Percentiles rank a stretch among this genome's conserved stretches.
Conservation (phyloP, 1,140 invertebrate species). For the Megathymus violae region DNA sequence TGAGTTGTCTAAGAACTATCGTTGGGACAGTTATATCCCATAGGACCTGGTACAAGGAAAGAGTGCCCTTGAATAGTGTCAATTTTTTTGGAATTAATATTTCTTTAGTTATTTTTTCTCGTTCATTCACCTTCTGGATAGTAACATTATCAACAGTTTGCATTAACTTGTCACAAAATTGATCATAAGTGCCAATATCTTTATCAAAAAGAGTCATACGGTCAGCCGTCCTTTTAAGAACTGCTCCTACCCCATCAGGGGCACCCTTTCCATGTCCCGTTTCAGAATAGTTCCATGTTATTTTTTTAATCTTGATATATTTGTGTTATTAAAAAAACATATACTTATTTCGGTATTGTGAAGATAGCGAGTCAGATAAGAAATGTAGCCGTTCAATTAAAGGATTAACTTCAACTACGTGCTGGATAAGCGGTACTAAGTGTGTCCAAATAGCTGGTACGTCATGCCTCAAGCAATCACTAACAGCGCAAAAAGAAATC, state of each 20-base stretch:
- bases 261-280: constrained; percentile 34
- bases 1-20: not conserved
- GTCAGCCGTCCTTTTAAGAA: constrained; percentile 29
- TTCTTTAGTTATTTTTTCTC: not conserved
- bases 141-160: not conserved
- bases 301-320: constrained; percentile 12
- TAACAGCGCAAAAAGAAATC: constrained; percentile 30
- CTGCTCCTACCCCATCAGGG: constrained; percentile 27
- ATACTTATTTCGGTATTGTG: constrained; percentile 45
- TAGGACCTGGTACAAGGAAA: constrained; percentile 8
- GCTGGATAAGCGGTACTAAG: constrained; percentile 33
- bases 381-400: constrained; percentile 39
- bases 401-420: constrained; percentile 33
- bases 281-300: constrained; percentile 32
- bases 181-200: constrained; percentile 13
- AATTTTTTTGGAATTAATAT: constrained; percentile 10
- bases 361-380: constrained; percentile 35
- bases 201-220: constrained; percentile 1
- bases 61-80: constrained; percentile 8
- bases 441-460: constrained; percentile 42
- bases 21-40: constrained; percentile 2
- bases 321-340: constrained; percentile 43
- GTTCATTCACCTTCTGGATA: not conserved
- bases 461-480: constrained; percentile 36
- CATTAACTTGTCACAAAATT: constrained; percentile 13